Base-by-base conservation (phyloP, 2,113 vertebrate species). In the Oreochromis tanganicae region DNA sequence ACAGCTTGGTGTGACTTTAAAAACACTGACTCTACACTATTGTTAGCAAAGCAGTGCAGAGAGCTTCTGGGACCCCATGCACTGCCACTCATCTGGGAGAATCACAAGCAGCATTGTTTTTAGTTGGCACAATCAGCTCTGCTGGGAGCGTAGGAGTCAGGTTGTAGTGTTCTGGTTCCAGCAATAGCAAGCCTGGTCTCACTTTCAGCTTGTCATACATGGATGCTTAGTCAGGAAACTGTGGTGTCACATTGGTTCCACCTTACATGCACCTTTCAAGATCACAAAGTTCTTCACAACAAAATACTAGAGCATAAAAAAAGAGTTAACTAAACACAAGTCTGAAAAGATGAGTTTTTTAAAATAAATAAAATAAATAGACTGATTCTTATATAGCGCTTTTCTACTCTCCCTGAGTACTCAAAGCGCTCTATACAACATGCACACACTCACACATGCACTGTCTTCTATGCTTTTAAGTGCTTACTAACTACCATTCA, bases 291-390 rank as follows among this genome's bases (percentile, higher is more conserved):
- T 66, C 61, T 66, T 66, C 61, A 66, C 61, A 36, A 36, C 0
- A 66, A 66, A 1, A 66, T 66, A 66, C 61, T 36, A 36, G 32
- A 66, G 61, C 32, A n/a, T 36, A 4, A 63, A 63, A 34, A 11
- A n/a, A 63, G 32, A 36, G 32, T 36, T n/a, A 4, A 61, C 19
- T 34, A 61, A 34, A 19, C 57, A 19, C 59, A 63, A 19, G 17
- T 36, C 1, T 63, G 32, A 19, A 63, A 63, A 36, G 17, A 0
- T 34, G 9, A 63, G 0, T 63, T 63, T 0, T 63, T 36, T 32
- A 61, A 61, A 17, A 61, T 1, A 27, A 27, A 27, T 27, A 27
- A 27, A 61, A 27, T 61, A 17, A 32, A 61, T 61, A 27, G 57
- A 61, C 29, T 29, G 0, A 61, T 61, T 61, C 16, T 17, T 61